Base-by-base conservation (phyloP, 2,888 invertebrate species). In the Molanna angustata region DNA sequence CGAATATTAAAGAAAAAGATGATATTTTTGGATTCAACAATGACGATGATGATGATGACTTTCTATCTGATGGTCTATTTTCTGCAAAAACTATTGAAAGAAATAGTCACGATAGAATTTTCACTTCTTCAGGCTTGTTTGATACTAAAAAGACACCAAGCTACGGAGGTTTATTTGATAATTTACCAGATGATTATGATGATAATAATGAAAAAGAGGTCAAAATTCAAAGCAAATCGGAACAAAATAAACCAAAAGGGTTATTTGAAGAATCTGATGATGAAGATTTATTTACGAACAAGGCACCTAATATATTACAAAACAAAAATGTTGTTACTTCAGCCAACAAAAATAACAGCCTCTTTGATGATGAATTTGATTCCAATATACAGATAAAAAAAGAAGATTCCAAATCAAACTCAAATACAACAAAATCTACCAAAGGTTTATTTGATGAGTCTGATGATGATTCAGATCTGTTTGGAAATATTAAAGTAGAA, bases 61-160 rank as follows among this genome's bases (percentile, higher is more conserved):
- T 65, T 6, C 69, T 75, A 49, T 73, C 73, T 62, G 70, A 70
- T 0, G 69, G 69, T 31, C 57, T 74, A 9, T 69, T 69, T 53
- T 66, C 63, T 2, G 55, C 56, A 3, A 65, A 66, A 54, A 64
- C 69, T 1, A 7, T 31, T 2, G 17, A 31, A 20, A 14, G 40
- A 1, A 41, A 50, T 13, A 17, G 17, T 3, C 19, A 14, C n/a
- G 14, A 19, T 13, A 21, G 32, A 9, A 7, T 17, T 9, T 45
- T 45, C 35, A 31, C 41, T 33, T 18, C 40, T 19, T 57, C 61
- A 16, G 66, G 66, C 7, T 60, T 71, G 1, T 58, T 56, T n/a
- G 62, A 62, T 42, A 61, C 62, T 35, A 56, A 59, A 18, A 59
- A 62, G 41, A 41, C 61, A 27, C 59, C 63, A 4, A 61, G 57